Evolutionary conservation across 1,140 invertebrate genomes (phyloP), one percentile per base, ranked within the genome.

Genomic region (Druon quercuslanigerum): DNA sequence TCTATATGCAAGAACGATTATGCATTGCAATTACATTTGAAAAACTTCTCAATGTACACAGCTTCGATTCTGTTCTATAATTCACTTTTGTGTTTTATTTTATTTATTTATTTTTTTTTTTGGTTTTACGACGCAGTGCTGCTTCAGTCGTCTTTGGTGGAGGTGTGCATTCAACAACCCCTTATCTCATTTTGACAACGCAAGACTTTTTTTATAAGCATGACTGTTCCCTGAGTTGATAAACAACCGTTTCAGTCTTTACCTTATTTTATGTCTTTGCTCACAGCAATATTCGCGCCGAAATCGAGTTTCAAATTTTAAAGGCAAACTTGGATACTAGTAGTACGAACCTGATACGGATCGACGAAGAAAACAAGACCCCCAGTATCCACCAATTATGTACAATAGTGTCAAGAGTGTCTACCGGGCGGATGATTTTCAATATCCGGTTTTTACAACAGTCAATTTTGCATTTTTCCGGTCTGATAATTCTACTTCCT

Each of bases 241-340:
- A 79, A 87, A 88, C 86, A 88, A 88, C 86, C 87, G 84, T 88
- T 84, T 89, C 88, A 90, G 88, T 90, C 87, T 89, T 89, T 81
- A 81, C 85, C 85, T 66, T 66, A 46, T 46, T 33, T 33, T 11
- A 14, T 40, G 60, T 66, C 20, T 66, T 66, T 16, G 12, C 25
- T 87, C 72, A 84, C 74, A 86, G 78, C 75, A 81, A 83, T 83
- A 82, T 82, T 79, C 82, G 76, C 72, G 82, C 80, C 60, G 14
- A 66, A 66, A 33, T 60, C 57, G 20, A 60, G 25, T 60, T 60
- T 60, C 57, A 60, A 60, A 60, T 25, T 6, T 66, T 73, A 79
- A 83, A 84, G 79, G 81, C 79, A 84, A 81, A 78, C 72, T 76
- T 52, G 17, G 33, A 60, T 25, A 33, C 20, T 60, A 60, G 11